Conservation (phyloP, 1,140 invertebrate genomes). For the Lordiphosa collinella region DNA sequence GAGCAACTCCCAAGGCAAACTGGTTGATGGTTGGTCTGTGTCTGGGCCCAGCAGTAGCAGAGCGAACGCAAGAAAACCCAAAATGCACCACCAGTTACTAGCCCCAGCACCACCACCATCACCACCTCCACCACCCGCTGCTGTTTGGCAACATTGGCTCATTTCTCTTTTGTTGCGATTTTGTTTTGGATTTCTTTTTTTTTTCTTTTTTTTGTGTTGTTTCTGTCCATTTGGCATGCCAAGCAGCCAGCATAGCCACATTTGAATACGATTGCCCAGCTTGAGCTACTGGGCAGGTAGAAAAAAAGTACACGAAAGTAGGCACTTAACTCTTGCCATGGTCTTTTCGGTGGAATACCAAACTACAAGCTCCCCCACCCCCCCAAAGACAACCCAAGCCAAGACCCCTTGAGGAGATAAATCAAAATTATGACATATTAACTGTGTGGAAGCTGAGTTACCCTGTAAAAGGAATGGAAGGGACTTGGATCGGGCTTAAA, state of each 20-base stretch:
- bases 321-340: too few relatives aligned
- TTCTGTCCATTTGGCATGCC: slow-evolving; percentile 62
- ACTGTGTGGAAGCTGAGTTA: too few relatives aligned
- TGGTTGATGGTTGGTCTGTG: slow-evolving; percentile 27
- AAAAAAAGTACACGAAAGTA: too few relatives aligned
- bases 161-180: slow-evolving; percentile 52
- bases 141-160: slow-evolving; percentile 35
- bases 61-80: slow-evolving; percentile 12
- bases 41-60: background rate
- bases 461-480: too few relatives aligned
- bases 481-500: too few relatives aligned
- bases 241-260: slow-evolving; percentile 32
- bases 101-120: slow-evolving; percentile 10
- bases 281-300: background rate
- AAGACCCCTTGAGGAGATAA: too few relatives aligned
- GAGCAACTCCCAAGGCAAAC: slow-evolving; percentile 70
- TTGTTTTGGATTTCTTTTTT: slow-evolving; percentile 17
- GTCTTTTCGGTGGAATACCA: too few relatives aligned
- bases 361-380: too few relatives aligned
- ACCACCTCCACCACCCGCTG: slow-evolving; percentile 17
- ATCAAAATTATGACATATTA: too few relatives aligned
- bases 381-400: too few relatives aligned
- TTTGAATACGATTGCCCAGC: slow-evolving; percentile 51
- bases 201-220: slow-evolving; percentile 27
- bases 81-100: slow-evolving; percentile 18